Base-by-base conservation (phyloP, 2,797 vertebrate genomes). In the Gadopsis marmoratus region DNA sequence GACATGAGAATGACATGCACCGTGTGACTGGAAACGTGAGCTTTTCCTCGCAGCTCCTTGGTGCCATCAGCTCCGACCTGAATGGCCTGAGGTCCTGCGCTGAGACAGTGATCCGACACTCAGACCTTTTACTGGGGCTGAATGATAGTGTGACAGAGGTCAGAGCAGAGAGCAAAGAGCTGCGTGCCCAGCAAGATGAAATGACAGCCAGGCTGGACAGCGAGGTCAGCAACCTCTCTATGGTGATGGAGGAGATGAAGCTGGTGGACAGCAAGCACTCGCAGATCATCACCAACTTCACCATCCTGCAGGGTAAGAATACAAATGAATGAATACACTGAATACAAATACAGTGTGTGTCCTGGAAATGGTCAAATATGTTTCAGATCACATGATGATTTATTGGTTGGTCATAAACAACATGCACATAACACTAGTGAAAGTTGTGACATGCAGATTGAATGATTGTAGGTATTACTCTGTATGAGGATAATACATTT, bases 221-320 rank as follows among this genome's bases (percentile, higher is more conserved):
- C 62, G 95, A 96, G 83, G 94, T 95, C 78, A 90, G 11, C 73
- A 92, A 70, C 79, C 88, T 99, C 80, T 97, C 97, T 0, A 88
- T 97, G 62, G 96, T 99, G 86, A 99, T 99, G 98, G 97, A 99
- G 91, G 98, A 99, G 95, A 99, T 99, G 98, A 99, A 94, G 83
- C 54, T 94, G 79, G 93, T 95, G 55, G 95, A 95, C 92, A 95
- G 96, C 92, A 98, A 97, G 86, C 98, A 99, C 61, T 96, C 97
- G 2, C 97, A 99, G 82, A 89, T 96, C 76, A 95, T 96, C 79
- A 96, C 95, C 50, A 96, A 96, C 92, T 96, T 96, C 78, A 96
- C 95, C 61, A 95, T 96, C 76, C 88, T 96, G 81, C 92, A 93
- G 70, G 95, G 95, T 96, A 81, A 91, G 89, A 75, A 35, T 4